Evolutionary conservation across 1,140 invertebrate genomes (phyloP).

Genomic region (Drosophila funebris): DNA sequence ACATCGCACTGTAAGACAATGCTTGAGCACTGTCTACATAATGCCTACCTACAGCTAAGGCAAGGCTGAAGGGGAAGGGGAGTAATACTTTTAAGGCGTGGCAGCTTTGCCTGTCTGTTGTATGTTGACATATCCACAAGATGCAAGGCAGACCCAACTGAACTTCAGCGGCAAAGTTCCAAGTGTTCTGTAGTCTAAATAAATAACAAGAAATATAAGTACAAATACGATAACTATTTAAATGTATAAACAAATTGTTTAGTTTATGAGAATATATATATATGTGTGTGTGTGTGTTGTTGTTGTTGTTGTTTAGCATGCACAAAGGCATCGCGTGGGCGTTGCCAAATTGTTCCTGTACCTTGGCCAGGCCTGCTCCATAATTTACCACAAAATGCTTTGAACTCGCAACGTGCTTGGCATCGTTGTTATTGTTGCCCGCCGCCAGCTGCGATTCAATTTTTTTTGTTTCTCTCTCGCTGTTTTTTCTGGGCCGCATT

Average conservation of each 20-base stretch:
- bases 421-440: constrained; percentile 4
- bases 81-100: neutral
- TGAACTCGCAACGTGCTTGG: constrained; percentile 43
- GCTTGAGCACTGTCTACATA: constrained; percentile 51
- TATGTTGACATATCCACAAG: neutral
- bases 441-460: constrained; percentile 33
- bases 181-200: neutral
- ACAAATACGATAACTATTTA: neutral
- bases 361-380: constrained; percentile 15
- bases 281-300: neutral
- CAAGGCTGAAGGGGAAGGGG: neutral
- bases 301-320: neutral
- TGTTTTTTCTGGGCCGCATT: constrained; percentile 6
- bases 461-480: constrained; percentile 24
- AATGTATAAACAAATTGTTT: constrained; percentile 13
- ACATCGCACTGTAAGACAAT: constrained; percentile 41
- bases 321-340: constrained; percentile 23
- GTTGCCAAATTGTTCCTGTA: constrained; percentile 42
- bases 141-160: neutral
- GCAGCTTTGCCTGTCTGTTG: constrained; percentile 3
- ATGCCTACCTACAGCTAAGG: neutral
- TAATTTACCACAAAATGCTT: constrained; percentile 56
- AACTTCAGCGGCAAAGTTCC: neutral
- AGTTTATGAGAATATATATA: neutral
- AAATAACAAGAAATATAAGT: neutral